A percentile compares a stretch with the other conserved stretches of the same genome.
Conservation (phyloP, 2,797 vertebrate genomes). For the Pseudomugil tenellus region DNA sequence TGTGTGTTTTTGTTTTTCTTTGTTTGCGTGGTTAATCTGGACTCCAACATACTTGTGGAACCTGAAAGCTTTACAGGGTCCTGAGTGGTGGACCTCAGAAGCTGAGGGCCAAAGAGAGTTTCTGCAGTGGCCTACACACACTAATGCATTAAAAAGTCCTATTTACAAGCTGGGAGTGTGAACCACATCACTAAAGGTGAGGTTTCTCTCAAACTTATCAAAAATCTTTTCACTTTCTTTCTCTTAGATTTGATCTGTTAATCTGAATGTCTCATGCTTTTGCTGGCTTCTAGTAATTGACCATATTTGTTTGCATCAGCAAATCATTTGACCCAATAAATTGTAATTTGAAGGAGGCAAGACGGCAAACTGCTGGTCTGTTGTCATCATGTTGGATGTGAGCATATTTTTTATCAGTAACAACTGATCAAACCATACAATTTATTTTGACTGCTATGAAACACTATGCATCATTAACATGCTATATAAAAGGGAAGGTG, state of each 20-base stretch:
- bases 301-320: conserved; percentile 13
- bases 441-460: background rate
- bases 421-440: conserved; percentile 26
- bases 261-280: background rate
- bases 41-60: background rate
- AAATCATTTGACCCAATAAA: conserved; percentile 1
- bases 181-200: background rate
- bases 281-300: conserved; percentile 1
- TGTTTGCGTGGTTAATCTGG: background rate
- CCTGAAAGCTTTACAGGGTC: background rate
- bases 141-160: background rate
- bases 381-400: conserved; percentile 10
- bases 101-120: background rate
- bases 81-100: background rate
- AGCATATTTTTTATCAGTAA: conserved; percentile 7
- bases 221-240: conserved; percentile 4
- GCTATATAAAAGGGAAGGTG: conserved; percentile 2
- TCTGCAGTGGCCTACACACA: background rate
- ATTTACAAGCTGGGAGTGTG: background rate
- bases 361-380: background rate
- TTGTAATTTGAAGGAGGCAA: background rate
- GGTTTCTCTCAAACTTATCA: background rate
- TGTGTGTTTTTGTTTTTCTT: background rate
- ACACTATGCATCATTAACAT: background rate
- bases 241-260: conserved; percentile 1